These are phyloP conservation scores for Agapostemon virescens DNA, from an alignment of 2,888 invertebrate genomes.

Conservation along the genomic window DNA sequence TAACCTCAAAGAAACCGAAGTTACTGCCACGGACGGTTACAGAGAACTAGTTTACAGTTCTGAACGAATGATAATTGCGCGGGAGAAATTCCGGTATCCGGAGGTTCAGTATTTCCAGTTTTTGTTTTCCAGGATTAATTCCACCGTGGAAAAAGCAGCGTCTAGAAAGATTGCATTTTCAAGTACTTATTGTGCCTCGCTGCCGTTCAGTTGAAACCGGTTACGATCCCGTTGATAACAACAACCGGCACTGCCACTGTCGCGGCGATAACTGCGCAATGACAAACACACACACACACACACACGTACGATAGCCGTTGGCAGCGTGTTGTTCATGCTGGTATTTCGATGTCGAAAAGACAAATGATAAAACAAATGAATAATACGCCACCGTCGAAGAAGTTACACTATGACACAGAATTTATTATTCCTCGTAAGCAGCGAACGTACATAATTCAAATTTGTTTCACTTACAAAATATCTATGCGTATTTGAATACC, in stretches of 20 bases:
- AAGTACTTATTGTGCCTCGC: not conserved
- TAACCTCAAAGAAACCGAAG: not conserved
- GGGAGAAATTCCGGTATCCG: not conserved
- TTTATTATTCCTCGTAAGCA: conserved; percentile 78
- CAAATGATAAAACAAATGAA: conserved; percentile 45
- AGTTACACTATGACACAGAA: conserved; percentile 77
- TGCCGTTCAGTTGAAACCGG: not conserved
- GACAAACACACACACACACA: not conserved
- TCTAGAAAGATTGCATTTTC: not conserved
- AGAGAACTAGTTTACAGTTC: not conserved
- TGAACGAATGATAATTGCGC: not conserved
- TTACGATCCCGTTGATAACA: not conserved
- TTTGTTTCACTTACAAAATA: conserved; percentile 77
- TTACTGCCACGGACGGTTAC: too few relatives aligned
- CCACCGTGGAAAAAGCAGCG: not conserved
- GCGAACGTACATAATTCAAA: conserved; percentile 74
- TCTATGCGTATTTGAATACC: conserved; percentile 64
- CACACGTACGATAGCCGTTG: not conserved
- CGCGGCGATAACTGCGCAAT: conserved; percentile 51
- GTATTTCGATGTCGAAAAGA: not conserved
- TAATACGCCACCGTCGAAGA: conserved; percentile 27
- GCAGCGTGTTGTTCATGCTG: not conserved
- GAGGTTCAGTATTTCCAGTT: not conserved
- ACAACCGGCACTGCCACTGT: conserved; percentile 26
- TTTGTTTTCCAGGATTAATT: not conserved